A percentile compares a stretch with the other conserved stretches of the same genome.
These are phyloP conservation scores for Leguminivora glycinivorella DNA, from an alignment of 1,140 invertebrate genomes.

Conservation along the genomic window DNA sequence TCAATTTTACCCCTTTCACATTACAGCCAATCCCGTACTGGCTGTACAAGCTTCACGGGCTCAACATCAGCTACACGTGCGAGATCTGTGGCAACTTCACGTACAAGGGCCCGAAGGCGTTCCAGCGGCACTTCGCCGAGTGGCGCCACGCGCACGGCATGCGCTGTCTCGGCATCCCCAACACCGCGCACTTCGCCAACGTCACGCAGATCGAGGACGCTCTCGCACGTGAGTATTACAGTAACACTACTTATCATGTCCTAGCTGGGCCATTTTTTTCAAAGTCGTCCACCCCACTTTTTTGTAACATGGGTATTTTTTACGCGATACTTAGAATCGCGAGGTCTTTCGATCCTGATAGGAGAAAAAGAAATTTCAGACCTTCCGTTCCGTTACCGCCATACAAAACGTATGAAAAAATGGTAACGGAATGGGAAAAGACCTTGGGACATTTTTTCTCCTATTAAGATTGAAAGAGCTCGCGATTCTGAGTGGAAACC, in stretches of 20 bases:
- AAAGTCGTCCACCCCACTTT: too few species aligned
- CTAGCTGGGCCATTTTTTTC: too few species aligned
- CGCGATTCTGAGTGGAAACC: too few species aligned
- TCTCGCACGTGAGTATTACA: constrained; percentile 85
- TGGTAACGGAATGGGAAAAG: too few species aligned
- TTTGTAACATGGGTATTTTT: too few species aligned
- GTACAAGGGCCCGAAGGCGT: constrained; percentile 99
- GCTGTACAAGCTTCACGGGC: constrained; percentile 99
- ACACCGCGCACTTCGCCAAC: constrained; percentile 99
- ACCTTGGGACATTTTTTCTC: too few species aligned
- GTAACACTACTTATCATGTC: constrained; percentile 4
- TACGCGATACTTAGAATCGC: too few species aligned
- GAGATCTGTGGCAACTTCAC: constrained; percentile 99
- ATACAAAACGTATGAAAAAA: too few species aligned
- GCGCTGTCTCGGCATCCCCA: constrained; percentile 99
- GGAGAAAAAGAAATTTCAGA: too few species aligned
- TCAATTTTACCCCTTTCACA: constrained; percentile 28
- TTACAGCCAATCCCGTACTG: constrained; percentile 90
- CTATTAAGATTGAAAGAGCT: too few species aligned
- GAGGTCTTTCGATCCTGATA: too few species aligned
- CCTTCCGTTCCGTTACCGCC: too few species aligned
- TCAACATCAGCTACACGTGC: constrained; percentile 99
- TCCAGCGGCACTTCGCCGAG: constrained; percentile 99
- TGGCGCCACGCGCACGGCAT: constrained; percentile 99
- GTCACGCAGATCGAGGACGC: constrained; percentile 99